These are phyloP conservation scores for Pelochelys cantorii DNA, from an alignment of 2,797 vertebrate genomes.

Conservation along the genomic window DNA sequence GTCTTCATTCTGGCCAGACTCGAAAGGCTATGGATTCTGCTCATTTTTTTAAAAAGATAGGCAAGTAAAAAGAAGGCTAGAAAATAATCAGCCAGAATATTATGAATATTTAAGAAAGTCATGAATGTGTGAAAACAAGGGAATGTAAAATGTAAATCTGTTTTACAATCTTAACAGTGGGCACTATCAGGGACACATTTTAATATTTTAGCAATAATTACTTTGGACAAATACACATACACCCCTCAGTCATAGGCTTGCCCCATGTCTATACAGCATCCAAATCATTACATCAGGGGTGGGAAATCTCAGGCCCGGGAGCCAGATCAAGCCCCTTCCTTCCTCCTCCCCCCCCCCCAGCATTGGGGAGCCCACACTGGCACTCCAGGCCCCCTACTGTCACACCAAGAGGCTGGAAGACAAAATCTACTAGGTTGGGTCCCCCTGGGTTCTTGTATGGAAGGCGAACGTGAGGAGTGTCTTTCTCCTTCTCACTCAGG, in stretches of 20 bases:
- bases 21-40: not conserved
- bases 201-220: not conserved
- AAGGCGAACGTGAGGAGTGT: too few relatives aligned
- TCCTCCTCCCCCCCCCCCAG: too few relatives aligned
- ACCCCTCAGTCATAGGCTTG: not conserved
- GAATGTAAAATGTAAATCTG: not conserved
- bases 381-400: too few relatives aligned
- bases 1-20: accelerated
- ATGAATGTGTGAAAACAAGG: accelerated
- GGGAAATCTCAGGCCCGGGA: too few relatives aligned
- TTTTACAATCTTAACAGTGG: not conserved
- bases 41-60: too few relatives aligned
- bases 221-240: not conserved
- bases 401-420: too few relatives aligned
- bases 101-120: not conserved
- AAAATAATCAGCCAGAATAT: not conserved
- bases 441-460: too few relatives aligned
- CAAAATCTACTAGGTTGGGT: too few relatives aligned
- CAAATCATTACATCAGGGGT: too few relatives aligned
- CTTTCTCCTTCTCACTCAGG: too few relatives aligned
- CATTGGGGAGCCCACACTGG: too few relatives aligned
- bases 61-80: not conserved
- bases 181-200: not conserved
- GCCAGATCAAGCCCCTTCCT: too few relatives aligned
- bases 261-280: not conserved